Evolutionary conservation across 2,113 vertebrate genomes (phyloP).

Genomic region (Trogon melanurus): DNA sequence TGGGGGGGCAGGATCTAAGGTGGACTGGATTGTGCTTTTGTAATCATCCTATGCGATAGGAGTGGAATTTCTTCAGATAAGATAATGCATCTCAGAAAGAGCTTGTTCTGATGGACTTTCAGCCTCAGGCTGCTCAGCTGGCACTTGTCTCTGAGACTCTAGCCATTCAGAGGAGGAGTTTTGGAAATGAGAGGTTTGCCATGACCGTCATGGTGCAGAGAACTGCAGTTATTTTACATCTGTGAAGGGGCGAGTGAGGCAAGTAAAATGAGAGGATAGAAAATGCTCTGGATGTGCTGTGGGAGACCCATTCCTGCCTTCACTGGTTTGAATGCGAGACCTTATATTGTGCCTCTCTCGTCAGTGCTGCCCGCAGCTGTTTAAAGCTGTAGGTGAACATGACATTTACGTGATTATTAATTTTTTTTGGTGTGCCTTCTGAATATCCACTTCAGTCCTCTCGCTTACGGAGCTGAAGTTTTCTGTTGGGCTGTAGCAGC

Average conservation of each 20-base stretch:
- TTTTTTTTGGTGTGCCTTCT: background rate
- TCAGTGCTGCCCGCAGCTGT: background rate
- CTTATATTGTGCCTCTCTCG: background rate
- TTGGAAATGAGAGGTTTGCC: background rate
- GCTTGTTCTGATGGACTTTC: background rate
- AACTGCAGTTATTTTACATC: background rate
- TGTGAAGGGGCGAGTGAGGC: background rate
- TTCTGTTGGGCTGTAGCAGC: background rate
- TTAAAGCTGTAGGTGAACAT: background rate
- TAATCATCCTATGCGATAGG: background rate
- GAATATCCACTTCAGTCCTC: background rate
- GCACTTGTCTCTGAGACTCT: background rate
- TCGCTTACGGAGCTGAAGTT: background rate
- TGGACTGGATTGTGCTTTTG: background rate
- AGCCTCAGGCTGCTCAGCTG: background rate
- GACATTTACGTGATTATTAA: background rate
- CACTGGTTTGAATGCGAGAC: background rate
- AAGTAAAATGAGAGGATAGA: background rate
- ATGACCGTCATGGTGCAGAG: background rate
- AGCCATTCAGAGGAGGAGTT: background rate
- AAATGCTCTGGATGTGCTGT: background rate
- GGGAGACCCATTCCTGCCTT: background rate
- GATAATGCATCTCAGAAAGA: background rate
- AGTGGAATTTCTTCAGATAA: background rate
- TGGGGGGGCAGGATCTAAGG: rapidly evolving